Evolutionary conservation across 2,888 invertebrate genomes (phyloP).

Genomic region (Gari tellinella): DNA sequence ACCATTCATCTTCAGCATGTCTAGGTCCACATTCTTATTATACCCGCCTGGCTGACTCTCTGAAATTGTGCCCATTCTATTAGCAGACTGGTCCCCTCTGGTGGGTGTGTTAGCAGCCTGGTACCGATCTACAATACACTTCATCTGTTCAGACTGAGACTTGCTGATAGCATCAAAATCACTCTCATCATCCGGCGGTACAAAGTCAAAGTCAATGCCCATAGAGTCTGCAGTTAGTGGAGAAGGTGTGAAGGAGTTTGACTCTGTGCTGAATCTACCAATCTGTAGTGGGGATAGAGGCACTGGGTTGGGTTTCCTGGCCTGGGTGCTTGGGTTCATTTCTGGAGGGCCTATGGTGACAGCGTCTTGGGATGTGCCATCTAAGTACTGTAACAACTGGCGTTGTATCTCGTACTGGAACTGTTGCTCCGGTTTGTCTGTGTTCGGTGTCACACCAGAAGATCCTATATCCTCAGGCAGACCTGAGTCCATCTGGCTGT

Average conservation of each 20-base stretch:
- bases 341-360: constrained; percentile 35
- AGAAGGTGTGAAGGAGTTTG: not conserved
- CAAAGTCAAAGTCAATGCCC: constrained; percentile 37
- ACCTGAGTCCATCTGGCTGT: constrained; percentile 51
- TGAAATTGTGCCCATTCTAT: not conserved
- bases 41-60: constrained; percentile 17
- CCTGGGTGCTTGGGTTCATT: constrained; percentile 3
- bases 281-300: not conserved
- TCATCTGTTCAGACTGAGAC: constrained; percentile 46
- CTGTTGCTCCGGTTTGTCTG: not conserved
- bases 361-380: constrained; percentile 13
- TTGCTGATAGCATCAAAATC: constrained; percentile 40
- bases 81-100: not conserved
- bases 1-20: constrained; percentile 27
- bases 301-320: constrained; percentile 7
- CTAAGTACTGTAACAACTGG: constrained; percentile 7
- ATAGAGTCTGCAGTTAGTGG: constrained; percentile 35
- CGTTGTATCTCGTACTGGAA: not conserved
- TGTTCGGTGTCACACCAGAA: constrained; percentile 16
- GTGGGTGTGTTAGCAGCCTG: constrained; percentile 4
- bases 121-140: constrained; percentile 40
- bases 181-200: constrained; percentile 43
- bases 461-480: constrained; percentile 22
- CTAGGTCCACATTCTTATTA: constrained; percentile 31
- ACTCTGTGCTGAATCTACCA: not conserved